Conservation (phyloP, 2,113 vertebrate species). For the Hymenochirus boettgeri region DNA sequence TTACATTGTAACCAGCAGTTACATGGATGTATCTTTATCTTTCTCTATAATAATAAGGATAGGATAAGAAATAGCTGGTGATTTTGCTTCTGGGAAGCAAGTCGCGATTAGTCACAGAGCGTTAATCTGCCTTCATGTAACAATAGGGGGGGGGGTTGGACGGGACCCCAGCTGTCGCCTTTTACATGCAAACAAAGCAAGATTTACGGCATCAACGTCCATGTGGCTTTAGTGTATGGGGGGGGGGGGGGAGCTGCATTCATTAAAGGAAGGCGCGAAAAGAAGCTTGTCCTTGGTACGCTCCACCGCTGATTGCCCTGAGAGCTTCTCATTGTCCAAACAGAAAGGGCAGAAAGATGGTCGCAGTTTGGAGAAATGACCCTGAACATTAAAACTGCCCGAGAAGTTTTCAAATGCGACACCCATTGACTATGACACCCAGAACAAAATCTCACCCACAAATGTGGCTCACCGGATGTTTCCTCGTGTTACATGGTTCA, state of each 20-base stretch:
- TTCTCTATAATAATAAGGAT: too few species aligned
- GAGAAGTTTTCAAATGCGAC: too few species aligned
- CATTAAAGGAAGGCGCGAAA: constrained; percentile 73
- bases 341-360: constrained; percentile 50
- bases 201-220: constrained; percentile 86
- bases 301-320: constrained; percentile 65
- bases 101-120: constrained; percentile 96
- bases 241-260: constrained; percentile 70
- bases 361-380: constrained; percentile 50
- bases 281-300: constrained; percentile 63
- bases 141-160: constrained; percentile 85
- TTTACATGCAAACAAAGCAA: constrained; percentile 91
- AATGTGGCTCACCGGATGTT: too few species aligned
- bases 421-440: too few species aligned
- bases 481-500: too few species aligned
- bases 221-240: constrained; percentile 68
- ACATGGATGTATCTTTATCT: too few species aligned
- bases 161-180: constrained; percentile 96
- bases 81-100: constrained; percentile 87
- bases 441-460: too few species aligned
- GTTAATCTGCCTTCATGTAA: constrained; percentile 88
- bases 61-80: constrained; percentile 40
- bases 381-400: constrained; percentile 49
- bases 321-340: constrained; percentile 57
- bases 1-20: too few species aligned